Evolutionary conservation across 2,888 invertebrate genomes (phyloP), one percentile per base, ranked within the genome.

Genomic region (Agrochola circellaris): DNA sequence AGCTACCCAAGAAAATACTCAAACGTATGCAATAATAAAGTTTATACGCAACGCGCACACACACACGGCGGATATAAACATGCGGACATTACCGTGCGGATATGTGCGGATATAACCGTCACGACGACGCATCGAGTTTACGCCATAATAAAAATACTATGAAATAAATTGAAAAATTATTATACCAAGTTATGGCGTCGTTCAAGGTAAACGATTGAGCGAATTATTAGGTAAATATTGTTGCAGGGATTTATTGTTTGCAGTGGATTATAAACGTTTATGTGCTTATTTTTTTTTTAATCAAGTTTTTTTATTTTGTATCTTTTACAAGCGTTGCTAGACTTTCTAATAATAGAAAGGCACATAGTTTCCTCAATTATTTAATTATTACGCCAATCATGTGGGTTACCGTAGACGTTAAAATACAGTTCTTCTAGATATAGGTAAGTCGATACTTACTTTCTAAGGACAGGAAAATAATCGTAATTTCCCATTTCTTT

Each of bases 121-220:
- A 51, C 23, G 62, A 75, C 77, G 86, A 80, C 87, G 62, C 71
- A 72, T 70, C 56, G 61, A 66, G 68, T 86, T 86, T 87, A 86
- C 87, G 86, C 81, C 68, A 81, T 60, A 77, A 77, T 87, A 87
- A 88, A 88, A 88, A 87, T 87, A 88, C 89, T 82, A 82, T 88
- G 88, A 88, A 87, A 88, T 88, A 89, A 88, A 88, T 87, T 88
- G 88, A 87, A 88, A 87, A 85, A 85, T 85, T 87, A 86, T 88
- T 86, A 79, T 81, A 66, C 68, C 56, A 26, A 77, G 87, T 86
- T 86, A 86, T 83, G 42, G 76, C 86, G 68, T 87, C 87, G 86
- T 85, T 77, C 48, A 75, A 86, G 86, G 87, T 86, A 75, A 84
- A 87, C 77, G 77, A 77, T 83, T 82, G 73, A 64, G 51, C 75